Base-by-base conservation (phyloP, 2,113 vertebrate species). In the Podocnemis expansa region DNA sequence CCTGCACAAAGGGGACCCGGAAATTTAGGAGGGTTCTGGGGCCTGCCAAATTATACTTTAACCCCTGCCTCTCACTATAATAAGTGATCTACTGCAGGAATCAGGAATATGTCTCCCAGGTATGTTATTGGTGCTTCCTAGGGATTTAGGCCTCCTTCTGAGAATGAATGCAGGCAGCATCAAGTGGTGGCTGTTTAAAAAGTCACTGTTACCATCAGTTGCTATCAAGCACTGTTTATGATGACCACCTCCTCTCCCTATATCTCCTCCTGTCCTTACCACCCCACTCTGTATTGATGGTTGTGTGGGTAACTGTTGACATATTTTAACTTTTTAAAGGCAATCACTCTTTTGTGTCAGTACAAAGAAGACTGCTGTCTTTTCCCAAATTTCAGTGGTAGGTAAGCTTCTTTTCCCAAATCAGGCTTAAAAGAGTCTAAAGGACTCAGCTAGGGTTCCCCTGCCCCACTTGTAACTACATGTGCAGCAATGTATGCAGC, bases 381-480 rank as follows among this genome's bases (percentile, higher is more conserved):
- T 27, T 85, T 81, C 55, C 89, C 43, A 29, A 70, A 89, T 56
- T 81, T 63, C 45, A 45, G 88, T 78, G 73, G n/a, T 17, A 63
- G 73, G 88, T 38, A 90, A 94, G 54, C 3, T 80, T 34, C 29
- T 29, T 86, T 60, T 55, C 27, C 31, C n/a, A 3, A 41, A 80
- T 93, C 67, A 93, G 91, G 89, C 76, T 45, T 67, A 95, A 22
- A 92, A 41, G 55, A 43, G 22, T 41, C 76, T 51, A 41, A 24
- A 76, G 16, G 17, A 81, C 6, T 79, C 38, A 24, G 3, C 1
- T 24, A n/a, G n/a, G n/a, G n/a, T n/a, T n/a, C n/a, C n/a, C n/a
- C n/a, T n/a, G n/a, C 47, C 47, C 47, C 8, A 31, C 10, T 85
- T 83, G n/a, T 73, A 56, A 29, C 8, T 25, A 60, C 73, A 16